Evolutionary conservation across 2,113 vertebrate species (phyloP), one percentile per base, ranked within the genome.

Genomic region (Paramormyrops kingsleyae): DNA sequence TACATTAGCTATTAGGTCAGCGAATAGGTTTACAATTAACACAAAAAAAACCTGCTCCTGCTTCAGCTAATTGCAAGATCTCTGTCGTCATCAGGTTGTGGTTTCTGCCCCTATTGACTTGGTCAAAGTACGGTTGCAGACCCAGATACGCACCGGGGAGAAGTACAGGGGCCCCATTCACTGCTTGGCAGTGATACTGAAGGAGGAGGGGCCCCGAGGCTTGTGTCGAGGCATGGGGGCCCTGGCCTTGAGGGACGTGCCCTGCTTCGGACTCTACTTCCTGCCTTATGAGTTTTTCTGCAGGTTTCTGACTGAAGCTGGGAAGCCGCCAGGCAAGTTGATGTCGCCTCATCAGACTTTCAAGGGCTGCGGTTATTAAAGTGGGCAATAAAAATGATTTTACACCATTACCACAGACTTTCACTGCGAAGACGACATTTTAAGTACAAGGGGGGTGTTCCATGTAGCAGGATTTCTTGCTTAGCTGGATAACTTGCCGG

Each of bases 71-170:
- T 46, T 47, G 7, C 4, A 9, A 84, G 42, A 47, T 12, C 42
- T 15, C 42, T n/a, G 42, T 84, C 3, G 0, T 53, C 83, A 13
- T 7, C 92, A 97, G 97, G 94, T 96, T 86, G 91, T 93, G 88
- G 93, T 94, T 56, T 91, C 90, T 85, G 96, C 95, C 15, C 97
- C 97, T 6, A 93, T 95, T 3, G 97, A 98, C 92, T 95, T 98
- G 92, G 95, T 97, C 91, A 97, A 98, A 94, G 96, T 97, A 74
- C 96, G 96, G 15, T 92, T 97, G 24, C 97, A 97, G 94, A 96
- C 95, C 91, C 97, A 97, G 91, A 95, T 91, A n/a, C 0, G 62
- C 1, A 59, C 59, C 3, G 0, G 87, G 13, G 74, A 87, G 1
- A 92, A 80, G 24, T 97, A 97, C 92, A 91, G 90, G 5, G 96